Evolutionary conservation across 2,888 invertebrate species (phyloP).

Genomic region (Nomada flava): DNA sequence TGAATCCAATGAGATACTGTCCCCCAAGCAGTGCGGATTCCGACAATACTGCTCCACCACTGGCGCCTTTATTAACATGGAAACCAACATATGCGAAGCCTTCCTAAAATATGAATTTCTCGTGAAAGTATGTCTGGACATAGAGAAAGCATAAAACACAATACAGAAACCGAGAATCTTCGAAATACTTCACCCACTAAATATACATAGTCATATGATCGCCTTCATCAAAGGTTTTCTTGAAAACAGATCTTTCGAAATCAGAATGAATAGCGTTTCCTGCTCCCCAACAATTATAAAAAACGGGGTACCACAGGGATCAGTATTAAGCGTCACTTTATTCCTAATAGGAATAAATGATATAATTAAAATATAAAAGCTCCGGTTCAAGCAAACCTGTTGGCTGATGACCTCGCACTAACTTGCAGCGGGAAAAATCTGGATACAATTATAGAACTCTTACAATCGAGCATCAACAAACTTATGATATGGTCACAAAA

Average conservation of each 20-base stretch:
- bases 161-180: too few relatives aligned
- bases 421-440: background rate
- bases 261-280: too few relatives aligned
- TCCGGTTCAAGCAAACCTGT: background rate
- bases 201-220: background rate
- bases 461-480: background rate
- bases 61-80: too few relatives aligned
- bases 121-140: too few relatives aligned
- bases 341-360: slow-evolving; percentile 7
- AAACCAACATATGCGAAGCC: too few relatives aligned
- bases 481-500: too few relatives aligned
- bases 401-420: background rate
- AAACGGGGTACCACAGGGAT: background rate
- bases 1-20: background rate
- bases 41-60: background rate
- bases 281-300: too few relatives aligned
- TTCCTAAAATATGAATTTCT: too few relatives aligned
- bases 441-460: background rate
- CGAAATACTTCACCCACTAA: too few relatives aligned
- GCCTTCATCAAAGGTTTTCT: slow-evolving; percentile 25
- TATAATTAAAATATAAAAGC: background rate
- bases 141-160: too few relatives aligned
- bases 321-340: background rate
- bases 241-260: too few relatives aligned
- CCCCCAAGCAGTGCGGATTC: background rate